A percentile compares a stretch with the other conserved stretches of the same genome.
Conservation (phyloP, 2,113 vertebrate species). For the Dendrocopos noguchii region DNA sequence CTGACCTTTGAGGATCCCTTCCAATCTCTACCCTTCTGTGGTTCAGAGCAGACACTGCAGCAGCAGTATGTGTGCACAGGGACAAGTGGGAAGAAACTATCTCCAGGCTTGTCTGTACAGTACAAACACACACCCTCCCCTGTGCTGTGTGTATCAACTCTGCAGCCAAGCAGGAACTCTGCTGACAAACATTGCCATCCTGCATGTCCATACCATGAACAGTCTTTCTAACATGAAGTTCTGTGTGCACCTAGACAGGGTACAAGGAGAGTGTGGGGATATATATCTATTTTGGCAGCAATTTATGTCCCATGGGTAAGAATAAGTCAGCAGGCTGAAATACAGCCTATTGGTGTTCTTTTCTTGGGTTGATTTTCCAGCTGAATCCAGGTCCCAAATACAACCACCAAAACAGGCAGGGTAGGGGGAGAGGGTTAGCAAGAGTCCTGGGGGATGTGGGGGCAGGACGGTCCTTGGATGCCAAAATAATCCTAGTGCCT, state of each 20-base stretch:
- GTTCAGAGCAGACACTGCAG: not conserved
- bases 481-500: not conserved
- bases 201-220: rapidly evolving
- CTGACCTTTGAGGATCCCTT: no score
- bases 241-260: not conserved
- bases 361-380: not conserved
- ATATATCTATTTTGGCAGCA: not conserved
- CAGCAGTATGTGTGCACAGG: rapidly evolving
- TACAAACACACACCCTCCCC: no score
- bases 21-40: no score
- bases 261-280: not conserved
- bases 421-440: not conserved
- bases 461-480: not conserved
- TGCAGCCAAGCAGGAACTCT: not conserved
- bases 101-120: not conserved
- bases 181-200: not conserved
- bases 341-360: not conserved
- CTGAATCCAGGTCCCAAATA: not conserved
- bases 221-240: not conserved
- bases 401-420: not conserved
- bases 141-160: not conserved
- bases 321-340: not conserved
- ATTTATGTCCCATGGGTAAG: not conserved
- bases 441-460: not conserved
- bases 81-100: not conserved